phyloP scores from a whole-genome alignment of 1,140 invertebrate species.

The Kradibia gibbosae region DNA sequence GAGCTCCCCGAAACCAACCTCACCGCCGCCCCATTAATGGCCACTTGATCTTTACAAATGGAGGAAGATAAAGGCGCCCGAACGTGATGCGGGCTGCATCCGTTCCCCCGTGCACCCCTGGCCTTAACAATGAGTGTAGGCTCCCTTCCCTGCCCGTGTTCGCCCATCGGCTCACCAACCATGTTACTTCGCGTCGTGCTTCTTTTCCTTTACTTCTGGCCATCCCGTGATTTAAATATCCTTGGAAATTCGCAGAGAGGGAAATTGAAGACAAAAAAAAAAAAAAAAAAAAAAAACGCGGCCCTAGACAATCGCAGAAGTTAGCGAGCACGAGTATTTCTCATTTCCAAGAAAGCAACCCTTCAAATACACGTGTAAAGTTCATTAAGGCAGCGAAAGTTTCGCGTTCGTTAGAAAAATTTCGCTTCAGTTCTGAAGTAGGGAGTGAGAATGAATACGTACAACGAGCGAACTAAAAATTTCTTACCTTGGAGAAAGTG shows the following conservation, averaged over 20 bases:
- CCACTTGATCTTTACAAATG: constrained; percentile 48
- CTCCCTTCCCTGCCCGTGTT: background rate
- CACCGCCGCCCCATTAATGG: background rate
- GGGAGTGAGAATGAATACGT: background rate
- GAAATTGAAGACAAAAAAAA: background rate
- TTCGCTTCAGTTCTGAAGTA: background rate
- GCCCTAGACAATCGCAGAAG: background rate
- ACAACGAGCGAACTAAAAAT: too few species aligned
- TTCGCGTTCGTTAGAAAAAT: background rate
- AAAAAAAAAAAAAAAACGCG: too few species aligned
- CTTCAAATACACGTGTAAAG: background rate
- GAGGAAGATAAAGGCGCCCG: constrained; percentile 37
- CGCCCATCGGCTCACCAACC: background rate
- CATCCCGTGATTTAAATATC: background rate
- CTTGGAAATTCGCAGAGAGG: background rate
- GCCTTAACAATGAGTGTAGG: background rate
- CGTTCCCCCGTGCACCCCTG: background rate
- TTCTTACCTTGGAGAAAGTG: too few species aligned
- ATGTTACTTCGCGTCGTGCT: background rate
- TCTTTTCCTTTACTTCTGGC: background rate
- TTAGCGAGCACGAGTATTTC: background rate
- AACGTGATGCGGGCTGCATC: constrained; percentile 33
- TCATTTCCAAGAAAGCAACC: background rate
- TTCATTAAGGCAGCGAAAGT: background rate
- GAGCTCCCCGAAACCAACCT: background rate